These are phyloP conservation scores for Coenonympha arcania DNA, from an alignment of 2,888 invertebrate genomes.

Conservation along the genomic window DNA sequence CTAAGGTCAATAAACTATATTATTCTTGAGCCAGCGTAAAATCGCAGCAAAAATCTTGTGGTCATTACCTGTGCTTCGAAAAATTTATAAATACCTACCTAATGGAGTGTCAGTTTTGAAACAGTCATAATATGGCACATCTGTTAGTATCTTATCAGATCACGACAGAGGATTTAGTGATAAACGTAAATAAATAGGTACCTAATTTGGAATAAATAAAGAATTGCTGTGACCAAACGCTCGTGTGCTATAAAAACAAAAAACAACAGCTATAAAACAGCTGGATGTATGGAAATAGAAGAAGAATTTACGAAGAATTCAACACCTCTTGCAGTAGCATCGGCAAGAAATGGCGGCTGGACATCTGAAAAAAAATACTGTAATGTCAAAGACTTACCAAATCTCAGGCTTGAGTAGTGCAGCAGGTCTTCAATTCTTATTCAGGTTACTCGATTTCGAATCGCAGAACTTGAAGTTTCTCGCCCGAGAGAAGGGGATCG, in stretches of 20 bases:
- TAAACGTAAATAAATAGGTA: too few relatives aligned
- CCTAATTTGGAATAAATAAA: background rate
- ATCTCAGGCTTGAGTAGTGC: background rate
- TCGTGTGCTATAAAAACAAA: background rate
- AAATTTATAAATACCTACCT: too few relatives aligned
- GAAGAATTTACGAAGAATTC: background rate
- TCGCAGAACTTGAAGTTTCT: conserved; percentile 36
- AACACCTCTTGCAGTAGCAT: background rate
- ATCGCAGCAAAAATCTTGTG: background rate
- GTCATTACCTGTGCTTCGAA: too few relatives aligned
- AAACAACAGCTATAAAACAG: too few relatives aligned
- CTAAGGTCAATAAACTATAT: background rate
- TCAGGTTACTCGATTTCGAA: conserved; percentile 27
- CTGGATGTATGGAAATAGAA: too few relatives aligned
- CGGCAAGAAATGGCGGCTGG: background rate
- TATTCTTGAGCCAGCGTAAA: background rate
- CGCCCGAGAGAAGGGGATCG: conserved; percentile 37
- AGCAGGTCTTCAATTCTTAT: conserved; percentile 5
- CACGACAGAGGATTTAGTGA: too few relatives aligned
- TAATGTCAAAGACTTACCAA: conserved; percentile 4
- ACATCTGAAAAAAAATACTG: conserved; percentile 5
- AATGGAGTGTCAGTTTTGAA: too few relatives aligned
- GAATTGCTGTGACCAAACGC: background rate
- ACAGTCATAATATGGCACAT: too few relatives aligned
- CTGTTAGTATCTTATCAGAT: too few relatives aligned